Evolutionary conservation across 2,113 vertebrate species (phyloP).

Genomic region (Centropus unirufus): DNA sequence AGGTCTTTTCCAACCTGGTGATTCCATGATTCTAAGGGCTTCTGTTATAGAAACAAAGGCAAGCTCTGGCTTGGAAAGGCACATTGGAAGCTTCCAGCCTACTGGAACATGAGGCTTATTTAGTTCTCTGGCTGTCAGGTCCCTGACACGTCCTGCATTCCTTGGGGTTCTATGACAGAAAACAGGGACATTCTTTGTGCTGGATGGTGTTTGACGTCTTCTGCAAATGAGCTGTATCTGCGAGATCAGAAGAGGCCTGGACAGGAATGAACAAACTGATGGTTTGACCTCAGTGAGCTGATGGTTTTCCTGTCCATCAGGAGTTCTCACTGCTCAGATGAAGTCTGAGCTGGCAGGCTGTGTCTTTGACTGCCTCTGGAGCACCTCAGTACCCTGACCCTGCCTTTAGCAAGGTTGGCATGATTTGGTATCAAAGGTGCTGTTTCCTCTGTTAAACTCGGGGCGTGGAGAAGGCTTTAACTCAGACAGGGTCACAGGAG

Average conservation of each 20-base stretch:
- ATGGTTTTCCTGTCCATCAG: background rate
- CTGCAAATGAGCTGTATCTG: background rate
- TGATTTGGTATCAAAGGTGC: background rate
- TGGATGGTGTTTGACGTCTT: background rate
- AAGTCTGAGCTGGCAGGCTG: background rate
- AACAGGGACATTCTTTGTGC: background rate
- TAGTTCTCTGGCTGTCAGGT: background rate
- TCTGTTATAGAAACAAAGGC: background rate
- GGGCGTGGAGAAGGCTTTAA: background rate
- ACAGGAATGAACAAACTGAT: rapidly evolving
- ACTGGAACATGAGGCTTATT: background rate
- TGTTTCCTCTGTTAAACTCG: background rate
- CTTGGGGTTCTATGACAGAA: background rate
- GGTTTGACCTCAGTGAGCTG: background rate
- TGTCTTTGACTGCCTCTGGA: background rate
- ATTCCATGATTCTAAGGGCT: too few species aligned
- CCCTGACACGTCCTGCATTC: background rate
- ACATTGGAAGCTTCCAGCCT: background rate
- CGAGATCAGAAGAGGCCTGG: background rate
- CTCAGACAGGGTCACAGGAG: background rate
- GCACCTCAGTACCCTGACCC: background rate
- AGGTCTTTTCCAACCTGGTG: too few species aligned
- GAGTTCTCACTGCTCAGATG: background rate
- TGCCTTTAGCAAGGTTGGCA: background rate
- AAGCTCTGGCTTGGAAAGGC: background rate